Conservation (phyloP, 2,113 vertebrate genomes). For the Aleadryas rufinucha region DNA sequence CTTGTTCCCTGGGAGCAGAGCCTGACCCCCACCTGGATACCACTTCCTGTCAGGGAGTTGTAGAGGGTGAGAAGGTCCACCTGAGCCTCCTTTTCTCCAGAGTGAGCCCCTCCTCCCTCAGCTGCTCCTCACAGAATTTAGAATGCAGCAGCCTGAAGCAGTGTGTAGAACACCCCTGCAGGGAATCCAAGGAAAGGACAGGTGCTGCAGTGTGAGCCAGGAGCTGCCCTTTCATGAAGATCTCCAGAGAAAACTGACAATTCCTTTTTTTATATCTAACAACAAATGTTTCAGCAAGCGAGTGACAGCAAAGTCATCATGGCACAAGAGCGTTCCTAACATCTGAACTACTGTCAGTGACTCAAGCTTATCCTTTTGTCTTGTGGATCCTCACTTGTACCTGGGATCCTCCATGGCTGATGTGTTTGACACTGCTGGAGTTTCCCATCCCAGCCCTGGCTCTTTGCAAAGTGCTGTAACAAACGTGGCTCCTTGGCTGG, state of each 20-base stretch:
- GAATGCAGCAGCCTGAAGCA: not conserved
- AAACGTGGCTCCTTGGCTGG: not conserved
- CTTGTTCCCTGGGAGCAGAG: not conserved
- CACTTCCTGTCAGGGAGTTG: not conserved
- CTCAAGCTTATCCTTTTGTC: not conserved
- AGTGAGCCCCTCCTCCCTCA: not conserved
- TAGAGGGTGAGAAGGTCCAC: not conserved
- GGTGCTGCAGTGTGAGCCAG: not conserved
- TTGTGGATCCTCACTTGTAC: not conserved
- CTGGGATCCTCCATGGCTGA: not conserved
- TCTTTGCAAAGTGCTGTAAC: not conserved
- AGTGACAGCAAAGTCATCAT: not conserved
- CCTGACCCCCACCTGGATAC: rapidly evolving
- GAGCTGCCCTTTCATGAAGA: not conserved
- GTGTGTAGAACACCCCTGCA: not conserved
- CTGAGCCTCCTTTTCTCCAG: not conserved
- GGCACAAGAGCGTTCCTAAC: not conserved
- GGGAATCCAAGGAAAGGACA: not conserved
- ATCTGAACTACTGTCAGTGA: not conserved
- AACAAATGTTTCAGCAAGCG: not conserved
- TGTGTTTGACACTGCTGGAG: not conserved
- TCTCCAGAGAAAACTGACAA: not conserved
- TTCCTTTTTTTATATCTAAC: not conserved
- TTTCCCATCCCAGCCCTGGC: not conserved
- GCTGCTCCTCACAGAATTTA: not conserved